These are phyloP conservation scores for Oasisia sp. DNA, from an alignment of 2,888 invertebrate species.

Conservation along the genomic window DNA sequence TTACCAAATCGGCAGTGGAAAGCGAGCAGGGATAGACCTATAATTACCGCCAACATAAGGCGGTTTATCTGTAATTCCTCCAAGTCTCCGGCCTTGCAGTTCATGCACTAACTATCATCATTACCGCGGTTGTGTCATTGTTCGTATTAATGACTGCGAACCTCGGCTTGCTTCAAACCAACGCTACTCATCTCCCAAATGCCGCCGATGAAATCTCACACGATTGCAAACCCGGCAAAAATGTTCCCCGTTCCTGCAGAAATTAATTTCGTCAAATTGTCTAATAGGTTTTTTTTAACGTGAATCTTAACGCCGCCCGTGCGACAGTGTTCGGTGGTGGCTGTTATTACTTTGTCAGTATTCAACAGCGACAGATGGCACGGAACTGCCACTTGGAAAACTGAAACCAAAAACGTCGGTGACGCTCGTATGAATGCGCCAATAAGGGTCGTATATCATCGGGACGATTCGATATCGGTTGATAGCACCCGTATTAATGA, in stretches of 20 bases:
- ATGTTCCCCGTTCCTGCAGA: background rate
- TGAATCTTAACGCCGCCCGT: background rate
- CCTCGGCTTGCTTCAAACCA: background rate
- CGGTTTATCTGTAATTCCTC: slow-evolving; percentile 13
- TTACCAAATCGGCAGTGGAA: background rate
- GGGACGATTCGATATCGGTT: background rate
- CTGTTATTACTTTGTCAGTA: background rate
- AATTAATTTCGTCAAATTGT: slow-evolving; percentile 12
- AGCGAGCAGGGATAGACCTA: background rate
- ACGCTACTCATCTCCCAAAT: background rate
- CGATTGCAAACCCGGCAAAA: background rate
- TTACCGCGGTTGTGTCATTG: background rate
- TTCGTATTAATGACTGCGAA: background rate
- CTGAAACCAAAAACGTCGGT: background rate
- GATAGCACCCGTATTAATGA: background rate
- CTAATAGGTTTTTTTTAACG: background rate
- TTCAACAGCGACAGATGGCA: background rate
- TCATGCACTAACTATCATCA: background rate
- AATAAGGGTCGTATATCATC: background rate
- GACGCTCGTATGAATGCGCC: slow-evolving; percentile 2
- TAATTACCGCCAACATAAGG: background rate
- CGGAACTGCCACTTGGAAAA: background rate
- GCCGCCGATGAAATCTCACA: background rate
- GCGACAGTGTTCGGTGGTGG: background rate
- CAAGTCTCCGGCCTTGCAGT: background rate